phyloP scores from a whole-genome alignment of 2,113 vertebrate genomes.

The Dunckerocampus dactyliophorus region DNA sequence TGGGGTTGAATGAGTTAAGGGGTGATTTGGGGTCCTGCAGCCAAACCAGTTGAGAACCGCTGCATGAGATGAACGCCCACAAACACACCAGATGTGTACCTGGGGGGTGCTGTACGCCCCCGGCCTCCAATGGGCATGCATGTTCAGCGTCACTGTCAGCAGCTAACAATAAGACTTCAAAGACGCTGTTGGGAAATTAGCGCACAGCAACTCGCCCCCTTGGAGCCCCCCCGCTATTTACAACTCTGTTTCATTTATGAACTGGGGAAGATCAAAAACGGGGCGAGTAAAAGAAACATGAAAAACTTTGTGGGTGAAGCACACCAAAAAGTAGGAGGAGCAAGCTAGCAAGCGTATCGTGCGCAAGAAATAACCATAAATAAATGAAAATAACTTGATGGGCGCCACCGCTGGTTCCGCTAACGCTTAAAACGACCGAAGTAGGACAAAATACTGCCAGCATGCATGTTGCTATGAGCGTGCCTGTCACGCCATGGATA shows the following conservation, averaged over 20 bases:
- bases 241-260: conserved; percentile 50
- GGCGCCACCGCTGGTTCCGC: too few species aligned
- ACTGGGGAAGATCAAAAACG: conserved; percentile 46
- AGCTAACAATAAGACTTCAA: conserved; percentile 64
- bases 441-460: too few species aligned
- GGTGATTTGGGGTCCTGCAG: too few species aligned
- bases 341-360: too few species aligned
- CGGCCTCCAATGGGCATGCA: background rate
- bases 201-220: conserved; percentile 10
- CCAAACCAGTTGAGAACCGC: too few species aligned
- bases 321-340: background rate
- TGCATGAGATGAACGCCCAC: too few species aligned
- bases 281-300: conserved; percentile 22
- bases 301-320: conserved; percentile 28
- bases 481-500: too few species aligned
- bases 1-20: too few species aligned
- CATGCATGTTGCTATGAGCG: too few species aligned
- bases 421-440: too few species aligned
- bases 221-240: conserved; percentile 45
- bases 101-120: conserved; percentile 2
- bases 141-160: conserved; percentile 44
- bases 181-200: conserved; percentile 55
- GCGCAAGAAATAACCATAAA: too few species aligned
- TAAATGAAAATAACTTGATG: too few species aligned
- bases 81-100: background rate